Conservation (phyloP, 2,888 invertebrate species). For the Tholera decimalis region DNA sequence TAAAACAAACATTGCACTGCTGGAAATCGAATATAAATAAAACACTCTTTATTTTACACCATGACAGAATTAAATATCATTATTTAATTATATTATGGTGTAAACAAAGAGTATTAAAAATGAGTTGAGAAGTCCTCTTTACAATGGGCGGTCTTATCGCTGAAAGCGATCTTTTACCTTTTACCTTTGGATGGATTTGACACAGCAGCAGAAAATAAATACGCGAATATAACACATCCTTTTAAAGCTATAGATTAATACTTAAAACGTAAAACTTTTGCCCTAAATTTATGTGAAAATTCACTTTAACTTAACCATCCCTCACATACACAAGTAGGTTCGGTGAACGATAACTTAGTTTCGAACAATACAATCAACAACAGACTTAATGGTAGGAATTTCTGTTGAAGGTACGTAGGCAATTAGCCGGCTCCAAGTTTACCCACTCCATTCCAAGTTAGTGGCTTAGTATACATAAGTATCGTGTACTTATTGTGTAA, state of each 20-base stretch:
- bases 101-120: no score
- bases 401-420: slow-evolving; percentile 58
- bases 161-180: no score
- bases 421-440: slow-evolving; percentile 65
- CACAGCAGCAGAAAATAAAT: no score
- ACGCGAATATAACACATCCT: not conserved
- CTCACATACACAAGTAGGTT: slow-evolving; percentile 35
- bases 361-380: slow-evolving; percentile 65
- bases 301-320: slow-evolving; percentile 36
- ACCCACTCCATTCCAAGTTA: slow-evolving; percentile 59
- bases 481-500: slow-evolving; percentile 54
- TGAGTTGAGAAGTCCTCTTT: no score
- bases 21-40: no score
- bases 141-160: no score
- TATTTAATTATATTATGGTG: no score
- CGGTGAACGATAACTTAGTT: slow-evolving; percentile 56
- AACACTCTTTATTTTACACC: no score
- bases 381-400: slow-evolving; percentile 62
- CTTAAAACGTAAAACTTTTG: slow-evolving; percentile 11
- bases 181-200: no score
- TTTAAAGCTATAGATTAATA: not conserved
- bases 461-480: slow-evolving; percentile 54
- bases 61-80: no score
- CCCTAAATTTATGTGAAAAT: slow-evolving; percentile 10
- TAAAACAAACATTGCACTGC: no score